Percentiles rank a stretch among this genome's conserved stretches.
Conservation (phyloP, 2,797 vertebrate genomes). For the Bucorvus abyssinicus region DNA sequence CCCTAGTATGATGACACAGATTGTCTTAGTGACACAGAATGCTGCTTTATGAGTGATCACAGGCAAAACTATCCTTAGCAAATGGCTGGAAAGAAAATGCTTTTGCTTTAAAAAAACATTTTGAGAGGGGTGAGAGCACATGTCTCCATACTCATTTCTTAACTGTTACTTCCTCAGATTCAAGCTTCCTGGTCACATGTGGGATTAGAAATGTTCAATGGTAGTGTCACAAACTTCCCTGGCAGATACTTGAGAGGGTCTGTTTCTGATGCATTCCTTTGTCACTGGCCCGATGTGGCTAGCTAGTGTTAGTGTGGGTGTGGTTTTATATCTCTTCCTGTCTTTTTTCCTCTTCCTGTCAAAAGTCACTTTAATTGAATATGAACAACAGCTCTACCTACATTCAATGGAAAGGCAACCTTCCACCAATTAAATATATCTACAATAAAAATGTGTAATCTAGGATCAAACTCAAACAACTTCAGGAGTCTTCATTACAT, state of each 20-base stretch:
- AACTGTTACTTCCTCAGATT: neutral
- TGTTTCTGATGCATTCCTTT: neutral
- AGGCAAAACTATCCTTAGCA: neutral
- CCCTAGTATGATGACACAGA: neutral
- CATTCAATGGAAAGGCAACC: neutral
- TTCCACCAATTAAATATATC: neutral
- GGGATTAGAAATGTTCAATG: neutral
- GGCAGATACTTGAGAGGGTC: neutral
- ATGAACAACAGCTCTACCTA: neutral
- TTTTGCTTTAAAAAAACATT: neutral
- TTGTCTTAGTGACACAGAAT: neutral
- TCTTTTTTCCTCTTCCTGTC: neutral
- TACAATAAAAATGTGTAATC: neutral
- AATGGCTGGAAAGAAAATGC: neutral
- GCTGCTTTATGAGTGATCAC: neutral
- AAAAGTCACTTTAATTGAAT: neutral
- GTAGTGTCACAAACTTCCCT: neutral
- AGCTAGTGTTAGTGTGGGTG: neutral
- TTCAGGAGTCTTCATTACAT: neutral
- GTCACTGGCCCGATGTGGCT: neutral
- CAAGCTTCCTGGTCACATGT: neutral
- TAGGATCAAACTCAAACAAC: neutral
- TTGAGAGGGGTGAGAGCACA: neutral
- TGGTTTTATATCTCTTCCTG: neutral
- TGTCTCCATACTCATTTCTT: neutral